These are phyloP conservation scores for Nestor notabilis DNA, from an alignment of 2,113 vertebrate species.

Conservation along the genomic window DNA sequence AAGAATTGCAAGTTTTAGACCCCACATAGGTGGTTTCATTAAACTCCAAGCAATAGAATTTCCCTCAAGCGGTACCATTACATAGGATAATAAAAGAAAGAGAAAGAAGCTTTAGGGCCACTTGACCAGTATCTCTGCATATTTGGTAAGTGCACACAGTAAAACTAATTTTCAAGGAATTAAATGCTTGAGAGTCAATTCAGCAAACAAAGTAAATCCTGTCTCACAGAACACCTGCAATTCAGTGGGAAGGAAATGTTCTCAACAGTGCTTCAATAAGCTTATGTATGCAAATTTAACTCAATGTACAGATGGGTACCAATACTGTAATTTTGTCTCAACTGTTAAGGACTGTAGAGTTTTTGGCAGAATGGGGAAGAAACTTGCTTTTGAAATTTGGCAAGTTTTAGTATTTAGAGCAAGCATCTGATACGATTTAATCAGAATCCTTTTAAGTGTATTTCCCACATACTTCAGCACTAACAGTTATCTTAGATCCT, in stretches of 20 bases:
- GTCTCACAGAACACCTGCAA: neutral
- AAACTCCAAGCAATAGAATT: neutral
- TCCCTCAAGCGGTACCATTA: neutral
- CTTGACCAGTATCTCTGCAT: neutral
- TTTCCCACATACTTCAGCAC: neutral
- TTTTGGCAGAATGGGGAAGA: neutral
- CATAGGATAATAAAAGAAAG: neutral
- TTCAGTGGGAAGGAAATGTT: neutral
- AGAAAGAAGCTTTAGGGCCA: neutral
- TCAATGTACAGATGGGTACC: accelerated
- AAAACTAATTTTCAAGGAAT: slow-evolving; percentile 31
- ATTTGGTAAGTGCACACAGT: neutral
- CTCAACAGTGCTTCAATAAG: neutral
- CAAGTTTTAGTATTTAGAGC: neutral
- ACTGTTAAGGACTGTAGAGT: neutral
- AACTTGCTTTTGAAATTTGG: neutral
- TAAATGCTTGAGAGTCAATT: neutral
- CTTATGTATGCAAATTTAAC: neutral
- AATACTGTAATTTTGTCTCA: neutral
- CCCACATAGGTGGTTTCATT: neutral
- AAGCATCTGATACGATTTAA: neutral
- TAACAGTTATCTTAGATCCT: neutral
- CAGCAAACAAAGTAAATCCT: neutral
- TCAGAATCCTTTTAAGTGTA: neutral
- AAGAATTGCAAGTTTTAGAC: neutral